These are phyloP conservation scores for Orchesella flavescens DNA, from an alignment of 2,888 invertebrate genomes.

Conservation along the genomic window DNA sequence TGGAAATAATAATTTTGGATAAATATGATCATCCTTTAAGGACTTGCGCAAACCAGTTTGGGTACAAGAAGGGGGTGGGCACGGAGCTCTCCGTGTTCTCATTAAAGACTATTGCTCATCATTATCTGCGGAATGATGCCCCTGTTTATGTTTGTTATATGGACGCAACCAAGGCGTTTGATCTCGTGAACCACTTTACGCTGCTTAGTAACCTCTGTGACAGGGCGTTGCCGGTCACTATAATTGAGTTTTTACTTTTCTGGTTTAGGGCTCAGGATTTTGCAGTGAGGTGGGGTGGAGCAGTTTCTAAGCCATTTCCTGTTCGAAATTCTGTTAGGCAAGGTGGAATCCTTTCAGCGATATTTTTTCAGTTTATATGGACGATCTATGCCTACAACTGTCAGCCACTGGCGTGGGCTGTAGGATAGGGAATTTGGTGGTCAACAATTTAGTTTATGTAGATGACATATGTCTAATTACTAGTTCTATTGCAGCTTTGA, in stretches of 20 bases:
- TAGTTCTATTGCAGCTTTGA: not conserved
- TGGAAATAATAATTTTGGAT: not conserved
- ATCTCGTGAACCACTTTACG: constrained; percentile 12
- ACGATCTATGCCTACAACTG: not conserved
- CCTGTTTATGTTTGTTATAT: constrained; percentile 18
- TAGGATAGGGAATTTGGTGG: not conserved
- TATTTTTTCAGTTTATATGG: constrained; percentile 13
- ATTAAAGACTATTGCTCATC: not conserved
- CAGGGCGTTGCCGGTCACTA: not conserved
- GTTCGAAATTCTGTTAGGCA: constrained; percentile 22
- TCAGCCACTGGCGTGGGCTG: not conserved
- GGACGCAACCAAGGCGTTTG: constrained; percentile 25
- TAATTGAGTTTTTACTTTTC: not conserved
- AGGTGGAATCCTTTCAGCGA: constrained; percentile 16
- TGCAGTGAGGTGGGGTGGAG: not conserved
- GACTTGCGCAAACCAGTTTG: not conserved
- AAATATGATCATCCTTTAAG: not conserved
- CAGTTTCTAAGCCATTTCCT: not conserved
- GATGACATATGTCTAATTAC: constrained; percentile 22
- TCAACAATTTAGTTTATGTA: constrained; percentile 15
- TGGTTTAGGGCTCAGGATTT: constrained; percentile 4
- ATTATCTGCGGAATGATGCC: constrained; percentile 13
- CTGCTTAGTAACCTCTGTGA: not conserved
- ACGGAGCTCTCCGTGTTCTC: not conserved
- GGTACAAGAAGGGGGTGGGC: not conserved